A percentile compares a stretch with the other conserved stretches of the same genome.
phyloP scores from a whole-genome alignment of 1,140 invertebrate species.

The Lepidurus arcticus region DNA sequence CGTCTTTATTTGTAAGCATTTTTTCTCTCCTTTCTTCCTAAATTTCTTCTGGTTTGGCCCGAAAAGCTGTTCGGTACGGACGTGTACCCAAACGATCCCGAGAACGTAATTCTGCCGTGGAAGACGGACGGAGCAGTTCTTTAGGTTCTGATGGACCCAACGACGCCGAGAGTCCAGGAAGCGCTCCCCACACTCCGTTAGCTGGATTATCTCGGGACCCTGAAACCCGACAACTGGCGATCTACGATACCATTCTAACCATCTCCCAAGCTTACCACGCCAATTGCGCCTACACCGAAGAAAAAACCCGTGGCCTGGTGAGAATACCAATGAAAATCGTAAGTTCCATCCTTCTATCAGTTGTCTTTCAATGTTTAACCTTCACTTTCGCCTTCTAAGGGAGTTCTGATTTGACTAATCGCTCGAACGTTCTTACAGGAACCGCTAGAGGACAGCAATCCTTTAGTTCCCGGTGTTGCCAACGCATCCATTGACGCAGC shows the following conservation, averaged over 20 bases:
- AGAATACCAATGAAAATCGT: conserved; percentile 64
- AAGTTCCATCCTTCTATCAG: conserved; percentile 40
- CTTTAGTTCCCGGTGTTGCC: neutral
- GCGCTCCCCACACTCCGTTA: conserved; percentile 39
- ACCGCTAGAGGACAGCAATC: neutral
- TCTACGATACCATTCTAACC: conserved; percentile 79
- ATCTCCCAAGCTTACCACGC: conserved; percentile 84
- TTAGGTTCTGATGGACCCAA: conserved; percentile 33
- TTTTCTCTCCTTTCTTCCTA: neutral
- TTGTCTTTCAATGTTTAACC: neutral
- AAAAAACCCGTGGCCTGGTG: conserved; percentile 64
- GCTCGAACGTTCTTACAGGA: neutral
- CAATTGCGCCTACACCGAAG: conserved; percentile 84
- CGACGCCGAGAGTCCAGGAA: conserved; percentile 34
- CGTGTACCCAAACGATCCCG: conserved; percentile 88
- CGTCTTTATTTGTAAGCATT: conserved; percentile 36
- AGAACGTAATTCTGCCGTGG: conserved; percentile 55
- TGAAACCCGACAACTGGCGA: conserved; percentile 50
- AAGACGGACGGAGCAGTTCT: conserved; percentile 45
- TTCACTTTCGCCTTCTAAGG: too few species aligned
- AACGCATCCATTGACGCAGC: conserved; percentile 37
- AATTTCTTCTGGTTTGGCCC: conserved; percentile 38
- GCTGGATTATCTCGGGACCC: conserved; percentile 44
- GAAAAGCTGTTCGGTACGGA: conserved; percentile 85
- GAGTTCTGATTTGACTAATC: too few species aligned